phyloP scores from a whole-genome alignment of 1,140 invertebrate genomes.

The Anthonomus grandis region DNA sequence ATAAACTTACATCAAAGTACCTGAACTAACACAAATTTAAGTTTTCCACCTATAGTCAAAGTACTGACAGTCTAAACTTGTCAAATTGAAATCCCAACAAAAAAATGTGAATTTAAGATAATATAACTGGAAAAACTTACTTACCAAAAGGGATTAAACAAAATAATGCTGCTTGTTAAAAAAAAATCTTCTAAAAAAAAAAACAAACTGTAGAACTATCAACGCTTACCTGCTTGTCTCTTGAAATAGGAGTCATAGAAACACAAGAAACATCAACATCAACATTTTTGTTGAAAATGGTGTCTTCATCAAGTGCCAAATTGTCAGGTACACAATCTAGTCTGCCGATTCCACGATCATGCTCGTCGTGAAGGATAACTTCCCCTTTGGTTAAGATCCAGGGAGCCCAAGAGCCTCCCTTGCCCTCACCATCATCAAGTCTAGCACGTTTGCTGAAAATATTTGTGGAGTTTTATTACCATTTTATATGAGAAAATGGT shows the following conservation, averaged over 20 bases:
- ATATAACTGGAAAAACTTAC: neutral
- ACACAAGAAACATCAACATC: slow-evolving; percentile 35
- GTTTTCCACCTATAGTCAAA: too few species aligned
- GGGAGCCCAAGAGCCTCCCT: slow-evolving; percentile 12
- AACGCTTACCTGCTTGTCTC: slow-evolving; percentile 34
- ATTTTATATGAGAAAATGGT: neutral
- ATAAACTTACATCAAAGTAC: too few species aligned
- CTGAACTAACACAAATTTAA: too few species aligned
- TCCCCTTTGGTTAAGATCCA: slow-evolving; percentile 37
- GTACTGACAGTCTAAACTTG: too few species aligned
- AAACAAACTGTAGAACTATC: neutral
- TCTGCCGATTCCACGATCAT: slow-evolving; percentile 36
- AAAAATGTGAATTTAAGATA: neutral
- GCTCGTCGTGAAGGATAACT: slow-evolving; percentile 34
- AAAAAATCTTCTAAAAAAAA: neutral
- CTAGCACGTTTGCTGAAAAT: slow-evolving; percentile 34
- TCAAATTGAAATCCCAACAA: too few species aligned
- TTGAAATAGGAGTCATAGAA: slow-evolving; percentile 33
- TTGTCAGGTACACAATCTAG: slow-evolving; percentile 36
- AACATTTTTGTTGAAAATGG: slow-evolving; percentile 31
- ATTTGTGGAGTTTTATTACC: neutral
- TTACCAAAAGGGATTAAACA: neutral
- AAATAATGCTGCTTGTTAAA: neutral
- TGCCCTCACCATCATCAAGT: slow-evolving; percentile 27
- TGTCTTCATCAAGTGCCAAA: slow-evolving; percentile 26